Percentiles rank a stretch among this genome's conserved stretches.
Evolutionary conservation across 64 coral and sea anemone species (phyloP).

Genomic region (Porites lutea): DNA sequence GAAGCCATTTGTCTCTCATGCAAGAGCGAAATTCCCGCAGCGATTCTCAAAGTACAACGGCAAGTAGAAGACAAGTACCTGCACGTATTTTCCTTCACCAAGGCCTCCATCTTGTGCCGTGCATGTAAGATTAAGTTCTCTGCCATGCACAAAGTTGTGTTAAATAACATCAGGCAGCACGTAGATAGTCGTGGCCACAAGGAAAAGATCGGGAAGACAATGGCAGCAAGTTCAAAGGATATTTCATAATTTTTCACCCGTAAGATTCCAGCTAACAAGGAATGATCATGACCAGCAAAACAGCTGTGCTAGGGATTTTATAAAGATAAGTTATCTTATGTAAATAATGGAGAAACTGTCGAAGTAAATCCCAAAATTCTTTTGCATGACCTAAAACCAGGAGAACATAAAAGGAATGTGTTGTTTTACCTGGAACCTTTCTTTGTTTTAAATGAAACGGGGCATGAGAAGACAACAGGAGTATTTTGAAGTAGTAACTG

Average conservation of each 20-base stretch:
- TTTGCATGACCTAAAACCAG: slow-evolving; percentile 33
- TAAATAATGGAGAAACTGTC: not conserved
- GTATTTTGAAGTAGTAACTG: slow-evolving; percentile 26
- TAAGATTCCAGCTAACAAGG: not conserved
- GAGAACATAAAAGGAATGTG: slow-evolving; percentile 30
- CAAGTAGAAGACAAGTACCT: slow-evolving; percentile 26
- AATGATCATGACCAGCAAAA: slow-evolving; percentile 26
- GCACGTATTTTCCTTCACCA: slow-evolving; percentile 14
- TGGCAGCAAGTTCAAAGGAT: slow-evolving; percentile 2
- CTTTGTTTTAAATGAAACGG: slow-evolving; percentile 10
- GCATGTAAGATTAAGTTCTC: not conserved
- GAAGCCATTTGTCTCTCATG: not conserved
- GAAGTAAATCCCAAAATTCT: slow-evolving; percentile 29
- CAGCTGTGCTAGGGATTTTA: slow-evolving; percentile 32
- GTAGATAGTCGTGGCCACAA: slow-evolving; percentile 2
- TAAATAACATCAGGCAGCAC: slow-evolving; percentile 19
- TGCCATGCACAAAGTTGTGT: not conserved
- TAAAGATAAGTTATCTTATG: not conserved
- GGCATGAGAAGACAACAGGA: slow-evolving; percentile 10
- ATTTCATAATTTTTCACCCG: slow-evolving; percentile 24
- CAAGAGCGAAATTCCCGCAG: slow-evolving; percentile 8
- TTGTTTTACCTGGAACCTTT: slow-evolving; percentile 27
- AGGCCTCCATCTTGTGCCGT: slow-evolving; percentile 3
- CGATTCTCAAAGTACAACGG: slow-evolving; percentile 15
- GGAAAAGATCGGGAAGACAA: not conserved